phyloP scores from a whole-genome alignment of 1,140 invertebrate species.

The Ceratosolen solmsi region DNA sequence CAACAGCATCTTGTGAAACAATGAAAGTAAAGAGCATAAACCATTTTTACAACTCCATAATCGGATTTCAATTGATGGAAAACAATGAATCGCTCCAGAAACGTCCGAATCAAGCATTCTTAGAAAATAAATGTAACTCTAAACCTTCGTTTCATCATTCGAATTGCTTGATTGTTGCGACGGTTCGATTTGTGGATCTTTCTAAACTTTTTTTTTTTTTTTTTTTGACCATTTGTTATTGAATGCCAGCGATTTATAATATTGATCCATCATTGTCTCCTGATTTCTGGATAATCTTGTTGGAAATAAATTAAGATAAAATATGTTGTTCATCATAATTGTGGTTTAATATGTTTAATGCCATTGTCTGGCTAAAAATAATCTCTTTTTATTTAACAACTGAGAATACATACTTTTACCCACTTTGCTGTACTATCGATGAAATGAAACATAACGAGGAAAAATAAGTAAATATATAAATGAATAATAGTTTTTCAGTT shows the following conservation, averaged over 20 bases:
- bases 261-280: background rate
- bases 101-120: background rate
- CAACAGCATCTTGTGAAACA: too few relatives aligned
- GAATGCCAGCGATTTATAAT: background rate
- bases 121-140: constrained; percentile 31
- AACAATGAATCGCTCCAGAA: constrained; percentile 29
- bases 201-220: background rate
- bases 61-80: background rate
- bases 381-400: too few relatives aligned
- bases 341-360: too few relatives aligned
- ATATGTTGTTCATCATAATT: too few relatives aligned
- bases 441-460: too few relatives aligned
- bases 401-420: too few relatives aligned
- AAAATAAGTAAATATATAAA: too few relatives aligned
- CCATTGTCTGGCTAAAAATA: too few relatives aligned
- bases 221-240: background rate
- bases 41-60: background rate
- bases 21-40: background rate
- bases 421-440: too few relatives aligned
- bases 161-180: background rate
- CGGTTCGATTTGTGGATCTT: background rate
- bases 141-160: constrained; percentile 32
- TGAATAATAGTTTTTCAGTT: too few relatives aligned
- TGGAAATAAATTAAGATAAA: too few relatives aligned
- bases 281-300: too few relatives aligned